A percentile compares a stretch with the other conserved stretches of the same genome.
Evolutionary conservation across 2,113 vertebrate species (phyloP).

Genomic region (Toxotes jaculatrix): DNA sequence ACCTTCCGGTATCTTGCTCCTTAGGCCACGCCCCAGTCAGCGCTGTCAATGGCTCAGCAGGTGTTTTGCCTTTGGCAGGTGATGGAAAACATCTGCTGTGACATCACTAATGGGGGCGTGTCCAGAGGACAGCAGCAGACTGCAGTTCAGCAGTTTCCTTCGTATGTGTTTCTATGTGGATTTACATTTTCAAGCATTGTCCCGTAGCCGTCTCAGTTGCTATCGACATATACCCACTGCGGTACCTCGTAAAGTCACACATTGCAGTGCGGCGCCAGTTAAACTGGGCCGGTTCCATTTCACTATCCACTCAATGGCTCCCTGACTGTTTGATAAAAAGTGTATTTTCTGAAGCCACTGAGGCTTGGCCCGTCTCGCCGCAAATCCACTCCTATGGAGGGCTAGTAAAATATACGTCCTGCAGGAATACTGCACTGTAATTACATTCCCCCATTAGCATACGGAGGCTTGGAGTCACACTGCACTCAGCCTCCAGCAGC

Average conservation of each 20-base stretch:
- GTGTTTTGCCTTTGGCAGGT: conserved; percentile 53
- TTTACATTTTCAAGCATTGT: conserved; percentile 15
- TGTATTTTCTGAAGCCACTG: conserved; percentile 58
- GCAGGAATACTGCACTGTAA: conserved; percentile 79
- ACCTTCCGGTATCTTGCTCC: not conserved
- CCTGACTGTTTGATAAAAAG: conserved; percentile 47
- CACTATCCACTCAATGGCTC: conserved; percentile 48
- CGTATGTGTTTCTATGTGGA: conserved; percentile 6
- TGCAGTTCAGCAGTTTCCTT: conserved; percentile 28
- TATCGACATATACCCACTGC: conserved; percentile 9
- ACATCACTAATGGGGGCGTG: conserved; percentile 46
- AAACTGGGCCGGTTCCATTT: conserved; percentile 44
- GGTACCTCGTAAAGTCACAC: conserved; percentile 36
- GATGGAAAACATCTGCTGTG: conserved; percentile 56
- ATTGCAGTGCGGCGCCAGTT: conserved; percentile 31
- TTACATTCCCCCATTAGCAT: conserved; percentile 81
- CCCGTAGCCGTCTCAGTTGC: conserved; percentile 9
- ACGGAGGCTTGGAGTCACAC: conserved; percentile 75
- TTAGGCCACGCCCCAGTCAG: conserved; percentile 1
- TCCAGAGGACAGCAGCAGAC: conserved; percentile 17
- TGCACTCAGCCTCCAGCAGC: conserved; percentile 78
- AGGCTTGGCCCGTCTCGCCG: conserved; percentile 57
- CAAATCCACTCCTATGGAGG: conserved; percentile 64
- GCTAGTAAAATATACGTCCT: conserved; percentile 75
- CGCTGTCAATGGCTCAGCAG: conserved; percentile 57